phyloP scores from a whole-genome alignment of 2,113 vertebrate species.

The Naja naja region DNA sequence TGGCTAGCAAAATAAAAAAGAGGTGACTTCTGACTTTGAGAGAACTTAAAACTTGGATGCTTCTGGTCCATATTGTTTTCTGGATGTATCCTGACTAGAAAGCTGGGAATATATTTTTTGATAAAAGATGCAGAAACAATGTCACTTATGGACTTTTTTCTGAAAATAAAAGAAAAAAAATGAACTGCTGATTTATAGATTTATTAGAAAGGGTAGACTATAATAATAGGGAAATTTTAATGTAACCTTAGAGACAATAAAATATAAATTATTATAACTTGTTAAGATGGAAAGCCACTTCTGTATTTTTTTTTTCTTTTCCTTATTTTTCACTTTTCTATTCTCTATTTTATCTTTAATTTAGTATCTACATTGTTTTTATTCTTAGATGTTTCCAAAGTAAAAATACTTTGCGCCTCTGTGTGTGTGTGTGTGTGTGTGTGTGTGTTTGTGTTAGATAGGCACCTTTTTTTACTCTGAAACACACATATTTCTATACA shows the following conservation, averaged over 20 bases:
- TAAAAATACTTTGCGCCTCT: not conserved
- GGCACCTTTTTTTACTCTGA: not conserved
- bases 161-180: not conserved
- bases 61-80: not conserved
- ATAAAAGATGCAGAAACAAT: not conserved
- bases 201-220: not conserved
- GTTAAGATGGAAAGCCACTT: not conserved
- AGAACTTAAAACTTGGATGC: not conserved
- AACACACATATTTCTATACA: not conserved
- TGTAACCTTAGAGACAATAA: not conserved
- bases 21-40: not conserved
- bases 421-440: no score
- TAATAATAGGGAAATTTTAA: not conserved
- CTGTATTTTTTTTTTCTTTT: not conserved
- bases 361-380: not conserved
- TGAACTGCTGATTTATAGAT: not conserved
- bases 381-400: not conserved
- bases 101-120: not conserved
- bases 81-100: not conserved
- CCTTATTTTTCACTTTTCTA: not conserved
- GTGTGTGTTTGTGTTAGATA: not conserved
- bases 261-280: not conserved
- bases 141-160: not conserved
- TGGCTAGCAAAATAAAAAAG: not conserved
- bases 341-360: not conserved